Conservation (phyloP, 2,888 invertebrate genomes). For the Hydrotaea diabolus region DNA sequence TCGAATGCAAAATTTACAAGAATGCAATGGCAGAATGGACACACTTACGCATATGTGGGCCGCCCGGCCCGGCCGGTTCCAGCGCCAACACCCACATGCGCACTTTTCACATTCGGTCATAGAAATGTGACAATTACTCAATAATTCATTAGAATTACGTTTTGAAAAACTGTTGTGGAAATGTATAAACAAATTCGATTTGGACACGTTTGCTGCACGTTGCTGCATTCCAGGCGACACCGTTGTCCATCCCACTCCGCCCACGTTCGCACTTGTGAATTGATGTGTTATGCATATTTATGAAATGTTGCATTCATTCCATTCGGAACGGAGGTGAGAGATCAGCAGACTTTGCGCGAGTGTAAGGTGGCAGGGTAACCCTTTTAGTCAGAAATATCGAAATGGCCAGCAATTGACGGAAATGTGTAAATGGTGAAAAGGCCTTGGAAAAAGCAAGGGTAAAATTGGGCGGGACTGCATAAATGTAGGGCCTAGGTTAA, state of each 20-base stretch:
- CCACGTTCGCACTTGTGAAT: slow-evolving; percentile 31
- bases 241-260: background rate
- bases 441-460: no score
- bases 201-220: slow-evolving; percentile 4
- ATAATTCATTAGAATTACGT: slow-evolving; percentile 79
- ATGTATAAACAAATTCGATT: slow-evolving; percentile 50
- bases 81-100: no score
- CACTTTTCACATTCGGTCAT: background rate
- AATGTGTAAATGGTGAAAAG: no score
- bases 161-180: slow-evolving; percentile 70
- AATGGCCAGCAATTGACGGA: no score
- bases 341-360: background rate
- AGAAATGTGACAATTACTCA: slow-evolving; percentile 76
- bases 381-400: no score
- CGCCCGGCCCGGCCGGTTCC: no score
- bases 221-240: no score
- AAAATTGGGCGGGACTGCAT: no score
- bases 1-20: slow-evolving; percentile 50
- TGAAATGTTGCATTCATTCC: slow-evolving; percentile 22
- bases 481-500: no score
- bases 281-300: slow-evolving; percentile 56
- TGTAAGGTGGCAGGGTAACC: no score
- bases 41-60: background rate
- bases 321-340: background rate
- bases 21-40: slow-evolving; percentile 20